A percentile compares a stretch with the other conserved stretches of the same genome.
Conservation (phyloP, 2,888 invertebrate genomes). For the Aethes cnicana region DNA sequence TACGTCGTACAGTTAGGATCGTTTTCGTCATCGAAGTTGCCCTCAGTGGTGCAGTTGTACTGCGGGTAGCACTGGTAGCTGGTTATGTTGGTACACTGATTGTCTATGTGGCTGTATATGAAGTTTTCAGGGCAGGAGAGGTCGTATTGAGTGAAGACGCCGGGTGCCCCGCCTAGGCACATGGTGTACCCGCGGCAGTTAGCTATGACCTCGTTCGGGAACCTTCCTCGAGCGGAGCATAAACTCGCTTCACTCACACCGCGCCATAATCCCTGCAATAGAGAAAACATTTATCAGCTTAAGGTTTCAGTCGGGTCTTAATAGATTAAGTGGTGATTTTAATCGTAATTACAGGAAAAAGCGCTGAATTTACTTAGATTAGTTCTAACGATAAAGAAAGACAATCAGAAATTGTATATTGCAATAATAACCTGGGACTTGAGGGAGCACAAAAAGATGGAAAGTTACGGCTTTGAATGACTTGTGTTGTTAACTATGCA, state of each 20-base stretch:
- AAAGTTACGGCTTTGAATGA: no score
- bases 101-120: slow-evolving; percentile 61
- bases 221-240: slow-evolving; percentile 60
- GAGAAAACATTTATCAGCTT: slow-evolving; percentile 38
- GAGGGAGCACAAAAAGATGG: no score
- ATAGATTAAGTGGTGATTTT: background rate
- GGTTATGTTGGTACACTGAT: slow-evolving; percentile 63
- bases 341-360: slow-evolving; percentile 9
- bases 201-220: slow-evolving; percentile 54
- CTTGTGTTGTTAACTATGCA: no score
- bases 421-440: no score
- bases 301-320: slow-evolving; percentile 5
- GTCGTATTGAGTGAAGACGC: slow-evolving; percentile 56
- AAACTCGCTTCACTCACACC: slow-evolving; percentile 44
- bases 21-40: slow-evolving; percentile 46
- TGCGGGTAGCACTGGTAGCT: slow-evolving; percentile 56
- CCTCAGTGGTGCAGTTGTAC: slow-evolving; percentile 51
- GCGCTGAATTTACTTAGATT: background rate
- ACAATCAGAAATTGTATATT: background rate
- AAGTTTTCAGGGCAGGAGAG: slow-evolving; percentile 62
- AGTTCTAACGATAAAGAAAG: background rate
- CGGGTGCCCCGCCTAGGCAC: slow-evolving; percentile 53
- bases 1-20: slow-evolving; percentile 51
- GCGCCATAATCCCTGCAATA: slow-evolving; percentile 58
- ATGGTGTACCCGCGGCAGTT: slow-evolving; percentile 68